phyloP scores from a whole-genome alignment of 2,797 vertebrate species.

The Sebastes itinus region DNA sequence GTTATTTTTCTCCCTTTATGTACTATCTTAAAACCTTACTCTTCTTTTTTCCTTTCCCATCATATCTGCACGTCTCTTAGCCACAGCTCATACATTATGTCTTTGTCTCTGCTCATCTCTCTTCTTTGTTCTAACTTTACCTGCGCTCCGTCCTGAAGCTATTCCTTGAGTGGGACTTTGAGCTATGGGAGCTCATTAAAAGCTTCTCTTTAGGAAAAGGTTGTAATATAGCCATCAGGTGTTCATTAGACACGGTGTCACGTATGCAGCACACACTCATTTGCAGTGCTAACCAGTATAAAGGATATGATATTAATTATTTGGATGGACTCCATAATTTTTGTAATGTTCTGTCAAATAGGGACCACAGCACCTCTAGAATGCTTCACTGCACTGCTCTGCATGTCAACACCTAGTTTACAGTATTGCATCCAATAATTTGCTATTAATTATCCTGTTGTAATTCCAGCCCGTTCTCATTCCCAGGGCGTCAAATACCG shows the following conservation, averaged over 20 bases:
- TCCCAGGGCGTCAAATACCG: no score
- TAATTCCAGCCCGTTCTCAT: background rate
- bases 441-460: background rate
- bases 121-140: background rate
- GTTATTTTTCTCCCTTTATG: background rate
- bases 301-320: background rate
- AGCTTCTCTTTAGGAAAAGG: background rate
- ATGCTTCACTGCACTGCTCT: background rate
- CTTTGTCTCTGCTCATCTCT: slow-evolving; percentile 1
- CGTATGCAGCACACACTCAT: background rate
- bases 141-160: background rate
- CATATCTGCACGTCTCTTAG: background rate
- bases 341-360: background rate
- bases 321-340: background rate
- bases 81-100: slow-evolving; percentile 4
- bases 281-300: background rate
- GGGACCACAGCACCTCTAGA: background rate
- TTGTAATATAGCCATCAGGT: background rate
- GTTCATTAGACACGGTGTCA: background rate
- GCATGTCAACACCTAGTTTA: background rate
- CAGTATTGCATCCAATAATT: background rate
- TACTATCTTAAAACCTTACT: background rate
- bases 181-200: slow-evolving; percentile 7
- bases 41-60: background rate
- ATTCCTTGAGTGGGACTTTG: background rate